Evolutionary conservation across 23 tunicate species (phyloP), one percentile per base, ranked within the genome.

Genomic region (Corella eumyota): DNA sequence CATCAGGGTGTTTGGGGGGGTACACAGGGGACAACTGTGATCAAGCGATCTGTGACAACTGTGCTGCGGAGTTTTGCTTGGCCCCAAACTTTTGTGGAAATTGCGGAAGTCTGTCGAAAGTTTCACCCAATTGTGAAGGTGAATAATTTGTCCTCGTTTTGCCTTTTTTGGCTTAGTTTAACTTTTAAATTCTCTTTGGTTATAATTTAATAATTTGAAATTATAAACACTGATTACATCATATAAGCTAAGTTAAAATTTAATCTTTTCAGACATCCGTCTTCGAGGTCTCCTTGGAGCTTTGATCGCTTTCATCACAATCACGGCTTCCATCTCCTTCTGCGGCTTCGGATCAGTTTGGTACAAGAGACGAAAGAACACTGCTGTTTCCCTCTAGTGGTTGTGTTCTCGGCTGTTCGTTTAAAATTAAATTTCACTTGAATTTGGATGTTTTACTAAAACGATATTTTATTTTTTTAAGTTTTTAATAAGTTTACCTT

Each of bases 281-380:
- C 75, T 82, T 3, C 81, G 92, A 32, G 92, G 92, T 2, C 66
- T 82, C 26, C 61, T 82, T 20, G 92, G 92, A 1, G 68, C 92
- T 7, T 61, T 82, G 17, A 62, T 62, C 32, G 59, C 92, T 25
- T 66, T 82, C 36, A 45, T 54, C 36, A 81, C 68, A 26, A 69
- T 82, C 13, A 55, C 35, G 40, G 2, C 31, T 17, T 67, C 80
- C 27, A 64, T 74, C 34, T 53, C 60, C 55, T 45, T 74, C 22
- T 74, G 80, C 40, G 80, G 80, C 6, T 64, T 74, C 33, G 80
- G 80, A 9, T 74, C 80, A 15, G 71, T 74, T 1, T 74, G 71
- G 71, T 74, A 64, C 49, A 74, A 74, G 53, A 47, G 64, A n/a
- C 63, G 64, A 6, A 56, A 55, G 63, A 56, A 45, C 54, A 25